phyloP scores from a whole-genome alignment of 37 sponge, comb jelly and placozoan genomes.

The Cliona cf. orientalis region DNA sequence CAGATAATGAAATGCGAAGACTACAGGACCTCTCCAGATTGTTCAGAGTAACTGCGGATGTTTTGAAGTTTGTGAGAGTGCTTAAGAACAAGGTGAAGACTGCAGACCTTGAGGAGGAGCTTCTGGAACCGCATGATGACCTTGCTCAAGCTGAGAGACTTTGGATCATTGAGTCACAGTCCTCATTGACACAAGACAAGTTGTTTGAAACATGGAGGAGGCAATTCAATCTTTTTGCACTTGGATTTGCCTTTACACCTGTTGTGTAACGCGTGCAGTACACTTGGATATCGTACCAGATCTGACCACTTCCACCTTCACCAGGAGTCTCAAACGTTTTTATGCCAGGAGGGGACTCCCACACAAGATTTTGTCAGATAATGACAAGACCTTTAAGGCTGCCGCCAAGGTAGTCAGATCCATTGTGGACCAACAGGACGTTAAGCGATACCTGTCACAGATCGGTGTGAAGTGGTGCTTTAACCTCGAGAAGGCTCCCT shows the following conservation, averaged over 20 bases:
- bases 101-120: background rate
- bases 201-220: constrained; percentile 36
- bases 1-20: constrained; percentile 16
- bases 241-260: too few relatives aligned
- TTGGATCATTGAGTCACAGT: constrained; percentile 42
- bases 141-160: constrained; percentile 15
- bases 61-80: constrained; percentile 21
- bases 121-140: constrained; percentile 17
- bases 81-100: constrained; percentile 22
- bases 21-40: constrained; percentile 33
- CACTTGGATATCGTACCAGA: too few relatives aligned
- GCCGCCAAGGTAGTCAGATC: too few relatives aligned
- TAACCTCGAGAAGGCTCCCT: too few relatives aligned
- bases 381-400: too few relatives aligned
- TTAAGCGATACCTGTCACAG: constrained; percentile 30
- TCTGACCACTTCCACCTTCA: too few relatives aligned
- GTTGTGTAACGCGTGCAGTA: too few relatives aligned
- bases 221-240: constrained; percentile 26
- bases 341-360: too few relatives aligned
- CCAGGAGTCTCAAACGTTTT: too few relatives aligned
- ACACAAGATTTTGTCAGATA: too few relatives aligned
- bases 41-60: constrained; percentile 27
- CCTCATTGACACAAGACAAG: background rate
- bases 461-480: too few relatives aligned
- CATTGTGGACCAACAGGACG: too few relatives aligned